phyloP scores from a whole-genome alignment of 1,140 invertebrate species.

The Drosophila leontia region DNA sequence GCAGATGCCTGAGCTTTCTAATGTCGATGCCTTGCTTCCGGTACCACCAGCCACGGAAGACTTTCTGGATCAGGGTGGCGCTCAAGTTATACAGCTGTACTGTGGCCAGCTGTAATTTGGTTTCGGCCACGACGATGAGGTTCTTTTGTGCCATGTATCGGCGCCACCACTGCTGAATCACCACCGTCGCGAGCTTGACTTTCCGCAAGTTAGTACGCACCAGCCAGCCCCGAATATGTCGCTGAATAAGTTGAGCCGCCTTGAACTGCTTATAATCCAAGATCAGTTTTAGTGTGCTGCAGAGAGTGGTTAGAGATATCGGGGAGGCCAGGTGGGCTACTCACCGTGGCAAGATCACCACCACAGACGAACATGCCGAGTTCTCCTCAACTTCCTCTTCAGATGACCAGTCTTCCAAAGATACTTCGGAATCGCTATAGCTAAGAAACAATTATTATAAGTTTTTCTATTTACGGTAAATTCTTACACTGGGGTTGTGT shows the following conservation, averaged over 20 bases:
- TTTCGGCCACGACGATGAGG: constrained; percentile 1
- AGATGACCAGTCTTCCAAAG: too few species aligned
- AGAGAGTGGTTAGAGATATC: background rate
- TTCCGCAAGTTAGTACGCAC: background rate
- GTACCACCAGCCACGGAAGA: constrained; percentile 62
- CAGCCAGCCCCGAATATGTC: constrained; percentile 41
- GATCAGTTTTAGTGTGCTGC: constrained; percentile 16
- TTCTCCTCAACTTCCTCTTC: background rate
- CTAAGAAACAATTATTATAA: background rate
- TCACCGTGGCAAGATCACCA: background rate
- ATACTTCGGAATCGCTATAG: background rate
- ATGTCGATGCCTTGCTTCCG: constrained; percentile 47
- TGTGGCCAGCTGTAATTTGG: background rate
- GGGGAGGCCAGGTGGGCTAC: background rate
- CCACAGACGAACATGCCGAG: background rate
- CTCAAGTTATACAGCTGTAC: background rate
- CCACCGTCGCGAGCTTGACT: background rate
- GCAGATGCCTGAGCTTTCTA: constrained; percentile 6
- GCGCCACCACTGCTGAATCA: constrained; percentile 59
- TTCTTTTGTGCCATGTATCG: background rate
- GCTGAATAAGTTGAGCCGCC: constrained; percentile 62
- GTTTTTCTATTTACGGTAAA: too few species aligned
- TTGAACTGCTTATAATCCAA: constrained; percentile 66
- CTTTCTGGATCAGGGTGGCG: constrained; percentile 47
- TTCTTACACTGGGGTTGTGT: background rate